These are phyloP conservation scores for Notothenia coriiceps DNA, from an alignment of 2,113 vertebrate genomes.

Conservation along the genomic window DNA sequence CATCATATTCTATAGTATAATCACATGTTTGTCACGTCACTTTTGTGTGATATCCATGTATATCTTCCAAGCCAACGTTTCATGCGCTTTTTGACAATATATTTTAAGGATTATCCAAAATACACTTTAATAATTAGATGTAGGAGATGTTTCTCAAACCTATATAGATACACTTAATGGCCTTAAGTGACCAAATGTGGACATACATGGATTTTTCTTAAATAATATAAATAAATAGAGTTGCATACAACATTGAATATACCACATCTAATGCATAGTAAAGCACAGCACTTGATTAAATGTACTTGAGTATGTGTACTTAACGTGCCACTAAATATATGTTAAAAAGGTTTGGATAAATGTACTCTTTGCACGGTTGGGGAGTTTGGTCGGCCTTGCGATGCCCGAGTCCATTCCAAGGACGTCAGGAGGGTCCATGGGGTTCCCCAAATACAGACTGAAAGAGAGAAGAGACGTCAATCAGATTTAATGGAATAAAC, in stretches of 20 bases:
- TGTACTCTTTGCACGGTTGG: constrained; percentile 94
- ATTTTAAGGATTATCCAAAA: background rate
- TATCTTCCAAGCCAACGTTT: background rate
- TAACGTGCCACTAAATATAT: background rate
- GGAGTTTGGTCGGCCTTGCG: constrained; percentile 90
- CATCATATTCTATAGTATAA: no score
- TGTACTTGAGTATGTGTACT: background rate
- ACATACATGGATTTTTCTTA: background rate
- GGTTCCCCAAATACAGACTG: constrained; percentile 97
- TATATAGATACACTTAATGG: background rate
- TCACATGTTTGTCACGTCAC: background rate
- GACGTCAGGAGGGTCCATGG: constrained; percentile 97
- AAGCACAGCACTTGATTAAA: background rate
- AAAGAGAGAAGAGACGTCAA: background rate
- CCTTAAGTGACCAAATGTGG: background rate
- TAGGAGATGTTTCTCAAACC: background rate
- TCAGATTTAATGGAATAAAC: background rate
- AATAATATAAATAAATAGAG: background rate
- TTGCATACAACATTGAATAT: background rate
- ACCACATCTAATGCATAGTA: background rate
- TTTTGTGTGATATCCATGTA: background rate
- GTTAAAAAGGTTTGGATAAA: background rate
- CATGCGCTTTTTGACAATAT: background rate
- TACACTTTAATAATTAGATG: background rate
- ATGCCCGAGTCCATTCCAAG: constrained; percentile 88